phyloP scores from a whole-genome alignment of 2,888 invertebrate species.

The Latrodectus elegans region DNA sequence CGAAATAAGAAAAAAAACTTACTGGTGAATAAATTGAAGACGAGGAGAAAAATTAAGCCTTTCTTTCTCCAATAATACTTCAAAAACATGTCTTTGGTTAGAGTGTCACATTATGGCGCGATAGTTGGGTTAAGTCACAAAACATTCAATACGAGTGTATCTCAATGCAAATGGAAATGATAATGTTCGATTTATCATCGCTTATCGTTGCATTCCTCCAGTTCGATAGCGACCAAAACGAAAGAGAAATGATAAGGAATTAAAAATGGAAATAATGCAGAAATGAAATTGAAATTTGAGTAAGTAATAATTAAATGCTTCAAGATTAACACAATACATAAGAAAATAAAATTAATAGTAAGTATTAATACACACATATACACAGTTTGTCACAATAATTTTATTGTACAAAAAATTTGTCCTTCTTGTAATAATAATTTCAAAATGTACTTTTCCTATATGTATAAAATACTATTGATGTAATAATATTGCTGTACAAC shows the following conservation, averaged over 20 bases:
- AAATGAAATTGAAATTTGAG: not conserved
- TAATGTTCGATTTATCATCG: not conserved
- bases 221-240: conserved; percentile 22
- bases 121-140: not conserved
- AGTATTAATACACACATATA: too few species aligned
- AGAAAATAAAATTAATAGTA: too few species aligned
- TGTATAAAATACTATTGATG: too few species aligned
- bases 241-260: not conserved
- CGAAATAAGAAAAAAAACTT: not conserved
- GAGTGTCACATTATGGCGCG: not conserved
- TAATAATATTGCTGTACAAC: too few species aligned
- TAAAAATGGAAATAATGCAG: conserved; percentile 9
- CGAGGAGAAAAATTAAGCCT: not conserved
- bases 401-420: too few species aligned
- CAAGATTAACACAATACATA: too few species aligned
- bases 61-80: not conserved
- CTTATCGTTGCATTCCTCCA: conserved; percentile 15
- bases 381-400: too few species aligned
- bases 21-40: conserved; percentile 1
- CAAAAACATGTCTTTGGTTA: not conserved
- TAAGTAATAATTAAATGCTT: too few species aligned
- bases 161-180: not conserved
- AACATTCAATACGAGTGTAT: not conserved
- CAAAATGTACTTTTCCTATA: too few species aligned
- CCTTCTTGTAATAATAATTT: too few species aligned